These are phyloP conservation scores for Dromococcyx pavoninus DNA, from an alignment of 2,797 vertebrate species.

Conservation along the genomic window DNA sequence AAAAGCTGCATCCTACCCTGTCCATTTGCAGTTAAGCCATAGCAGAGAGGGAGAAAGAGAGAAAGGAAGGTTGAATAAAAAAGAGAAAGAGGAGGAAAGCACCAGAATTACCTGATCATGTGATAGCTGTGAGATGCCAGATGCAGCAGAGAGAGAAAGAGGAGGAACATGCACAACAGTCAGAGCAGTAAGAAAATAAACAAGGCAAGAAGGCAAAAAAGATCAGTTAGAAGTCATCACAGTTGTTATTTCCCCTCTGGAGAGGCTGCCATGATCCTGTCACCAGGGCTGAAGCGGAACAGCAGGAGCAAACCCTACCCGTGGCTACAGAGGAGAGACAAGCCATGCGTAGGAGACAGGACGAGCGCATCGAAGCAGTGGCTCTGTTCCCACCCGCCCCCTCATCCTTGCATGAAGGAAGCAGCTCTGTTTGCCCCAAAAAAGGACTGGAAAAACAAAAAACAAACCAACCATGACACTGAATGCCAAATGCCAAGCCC, in stretches of 20 bases:
- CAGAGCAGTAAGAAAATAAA: slow-evolving; percentile 81
- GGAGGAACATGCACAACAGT: slow-evolving; percentile 91
- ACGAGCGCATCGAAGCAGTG: not conserved
- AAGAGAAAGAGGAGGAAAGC: slow-evolving; percentile 72
- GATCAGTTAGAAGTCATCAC: slow-evolving; percentile 23
- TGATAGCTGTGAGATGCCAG: slow-evolving; percentile 99
- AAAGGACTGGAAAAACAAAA: not conserved
- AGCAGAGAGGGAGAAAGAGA: slow-evolving; percentile 66
- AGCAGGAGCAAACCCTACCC: slow-evolving; percentile 16
- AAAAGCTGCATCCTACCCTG: not conserved
- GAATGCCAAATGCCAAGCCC: not conserved
- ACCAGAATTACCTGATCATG: slow-evolving; percentile 98
- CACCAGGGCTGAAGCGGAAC: slow-evolving; percentile 12
- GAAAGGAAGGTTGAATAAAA: slow-evolving; percentile 62
- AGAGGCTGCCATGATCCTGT: not conserved
- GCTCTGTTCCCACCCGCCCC: slow-evolving; percentile 6
- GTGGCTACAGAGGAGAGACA: not conserved
- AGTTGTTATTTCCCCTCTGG: not conserved
- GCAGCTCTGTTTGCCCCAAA: not conserved
- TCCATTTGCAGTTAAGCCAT: slow-evolving; percentile 53
- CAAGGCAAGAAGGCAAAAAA: slow-evolving; percentile 43
- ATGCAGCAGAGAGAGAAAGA: slow-evolving; percentile 90
- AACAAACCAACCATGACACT: not conserved
- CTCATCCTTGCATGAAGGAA: not conserved
- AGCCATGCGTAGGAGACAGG: slow-evolving; percentile 9